Conservation (phyloP, 1,140 invertebrate species). For the Chrysoperla carnea region DNA sequence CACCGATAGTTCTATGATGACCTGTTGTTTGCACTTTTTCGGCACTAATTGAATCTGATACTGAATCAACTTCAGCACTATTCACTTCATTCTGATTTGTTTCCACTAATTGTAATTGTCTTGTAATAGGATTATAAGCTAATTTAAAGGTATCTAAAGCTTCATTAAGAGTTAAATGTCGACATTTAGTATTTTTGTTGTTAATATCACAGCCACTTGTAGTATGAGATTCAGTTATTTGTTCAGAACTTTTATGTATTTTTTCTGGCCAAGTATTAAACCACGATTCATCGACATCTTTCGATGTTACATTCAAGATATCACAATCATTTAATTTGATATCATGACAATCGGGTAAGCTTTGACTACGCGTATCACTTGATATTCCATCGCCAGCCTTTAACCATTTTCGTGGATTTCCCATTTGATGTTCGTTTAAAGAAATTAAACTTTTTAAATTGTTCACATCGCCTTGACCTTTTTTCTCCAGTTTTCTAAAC, state of each 20-base stretch:
- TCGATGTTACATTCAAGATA: constrained; percentile 8
- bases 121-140: constrained; percentile 29
- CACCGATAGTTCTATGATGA: constrained; percentile 24
- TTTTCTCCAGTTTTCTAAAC: too few species aligned
- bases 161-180: constrained; percentile 21
- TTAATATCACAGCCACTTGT: constrained; percentile 7
- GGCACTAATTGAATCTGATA: constrained; percentile 2
- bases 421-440: background rate
- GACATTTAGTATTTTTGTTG: constrained; percentile 7
- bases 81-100: constrained; percentile 6
- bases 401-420: background rate
- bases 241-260: constrained; percentile 4
- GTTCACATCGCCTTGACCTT: too few species aligned
- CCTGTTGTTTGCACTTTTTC: constrained; percentile 18
- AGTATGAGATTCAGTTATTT: constrained; percentile 2
- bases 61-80: constrained; percentile 8
- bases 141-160: constrained; percentile 31
- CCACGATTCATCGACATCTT: constrained; percentile 12
- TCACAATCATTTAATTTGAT: constrained; percentile 6
- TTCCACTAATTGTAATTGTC: constrained; percentile 20
- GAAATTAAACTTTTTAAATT: too few species aligned
- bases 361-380: constrained; percentile 10
- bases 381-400: constrained; percentile 2
- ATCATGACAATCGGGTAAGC: constrained; percentile 11
- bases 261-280: constrained; percentile 24